Evolutionary conservation across 1,140 invertebrate species (phyloP).

Genomic region (Drosophila repleta): DNA sequence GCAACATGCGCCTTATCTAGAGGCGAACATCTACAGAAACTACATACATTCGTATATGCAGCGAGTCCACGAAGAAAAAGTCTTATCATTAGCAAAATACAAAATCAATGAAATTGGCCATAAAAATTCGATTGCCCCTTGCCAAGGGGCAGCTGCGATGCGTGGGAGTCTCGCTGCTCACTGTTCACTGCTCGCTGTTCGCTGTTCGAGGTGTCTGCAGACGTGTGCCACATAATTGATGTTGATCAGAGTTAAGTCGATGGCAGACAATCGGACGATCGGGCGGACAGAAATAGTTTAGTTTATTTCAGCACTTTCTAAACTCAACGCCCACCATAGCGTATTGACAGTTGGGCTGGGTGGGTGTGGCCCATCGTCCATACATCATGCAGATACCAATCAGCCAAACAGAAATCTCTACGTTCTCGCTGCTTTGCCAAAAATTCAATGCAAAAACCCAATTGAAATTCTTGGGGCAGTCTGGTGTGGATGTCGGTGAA

Average conservation of each 20-base stretch:
- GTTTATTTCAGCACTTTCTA: constrained; percentile 77
- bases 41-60: too few relatives aligned
- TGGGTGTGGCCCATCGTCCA: constrained; percentile 50
- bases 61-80: constrained; percentile 36
- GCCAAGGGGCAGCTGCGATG: constrained; percentile 14
- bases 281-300: constrained; percentile 60
- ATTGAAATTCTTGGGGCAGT: constrained; percentile 65
- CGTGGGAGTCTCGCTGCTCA: constrained; percentile 32
- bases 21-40: constrained; percentile 22
- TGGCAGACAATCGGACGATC: constrained; percentile 7
- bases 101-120: constrained; percentile 82
- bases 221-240: constrained; percentile 77
- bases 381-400: constrained; percentile 78
- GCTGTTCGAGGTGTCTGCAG: constrained; percentile 59
- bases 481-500: constrained; percentile 54
- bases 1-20: constrained; percentile 62
- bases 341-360: constrained; percentile 7
- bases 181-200: too few relatives aligned
- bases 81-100: constrained; percentile 80
- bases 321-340: constrained; percentile 47
- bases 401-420: constrained; percentile 27
- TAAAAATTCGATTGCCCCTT: constrained; percentile 76
- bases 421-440: constrained; percentile 56
- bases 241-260: constrained; percentile 26
- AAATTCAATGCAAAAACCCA: constrained; percentile 38